A percentile compares a stretch with the other conserved stretches of the same genome.
Evolutionary conservation across 2,888 invertebrate species (phyloP).

Genomic region (Nesidiocoris tenuis): DNA sequence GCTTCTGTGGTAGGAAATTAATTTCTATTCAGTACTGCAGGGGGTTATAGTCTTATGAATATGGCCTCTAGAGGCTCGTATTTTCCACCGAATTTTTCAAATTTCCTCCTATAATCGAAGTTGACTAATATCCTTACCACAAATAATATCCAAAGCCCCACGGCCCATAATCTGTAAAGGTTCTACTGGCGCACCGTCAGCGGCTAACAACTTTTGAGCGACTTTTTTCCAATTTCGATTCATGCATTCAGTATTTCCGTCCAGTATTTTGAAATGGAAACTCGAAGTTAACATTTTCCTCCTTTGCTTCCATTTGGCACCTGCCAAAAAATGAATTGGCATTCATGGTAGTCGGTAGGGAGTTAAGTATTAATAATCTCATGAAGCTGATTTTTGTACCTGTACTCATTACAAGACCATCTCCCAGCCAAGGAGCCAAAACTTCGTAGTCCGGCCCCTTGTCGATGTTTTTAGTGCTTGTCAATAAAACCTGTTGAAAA

Average conservation of each 20-base stretch:
- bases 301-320: slow-evolving; percentile 33
- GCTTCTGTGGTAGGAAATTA: slow-evolving; percentile 23
- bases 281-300: slow-evolving; percentile 32
- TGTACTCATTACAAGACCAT: slow-evolving; percentile 41
- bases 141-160: slow-evolving; percentile 19
- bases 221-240: slow-evolving; percentile 6
- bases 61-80: no score
- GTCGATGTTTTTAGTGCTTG: slow-evolving; percentile 30
- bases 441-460: slow-evolving; percentile 34
- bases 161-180: background rate
- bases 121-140: slow-evolving; percentile 6
- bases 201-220: background rate
- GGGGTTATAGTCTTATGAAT: no score
- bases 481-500: slow-evolving; percentile 27
- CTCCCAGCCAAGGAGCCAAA: slow-evolving; percentile 36
- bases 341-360: background rate
- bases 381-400: slow-evolving; percentile 28
- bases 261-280: slow-evolving; percentile 39
- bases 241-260: slow-evolving; percentile 15
- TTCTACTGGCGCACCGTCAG: slow-evolving; percentile 21
- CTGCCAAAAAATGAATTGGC: background rate
- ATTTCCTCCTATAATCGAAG: no score
- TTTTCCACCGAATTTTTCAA: no score
- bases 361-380: background rate
- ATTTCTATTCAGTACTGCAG: no score